A percentile compares a stretch with the other conserved stretches of the same genome.
Conservation (phyloP, 2,888 invertebrate species). For the Melinopterus prodromus region DNA sequence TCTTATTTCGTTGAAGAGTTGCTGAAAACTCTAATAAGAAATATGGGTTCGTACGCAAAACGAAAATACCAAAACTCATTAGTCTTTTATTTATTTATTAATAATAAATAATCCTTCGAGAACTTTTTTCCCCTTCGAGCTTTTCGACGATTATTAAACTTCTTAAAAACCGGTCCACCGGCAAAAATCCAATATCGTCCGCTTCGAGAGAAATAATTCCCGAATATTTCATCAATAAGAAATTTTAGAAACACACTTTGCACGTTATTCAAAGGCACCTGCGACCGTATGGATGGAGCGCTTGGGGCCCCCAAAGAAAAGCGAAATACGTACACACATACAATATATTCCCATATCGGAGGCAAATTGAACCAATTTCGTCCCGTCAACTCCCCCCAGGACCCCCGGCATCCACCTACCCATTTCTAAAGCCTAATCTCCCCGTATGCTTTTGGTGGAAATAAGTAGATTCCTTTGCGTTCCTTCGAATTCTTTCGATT, state of each 20-base stretch:
- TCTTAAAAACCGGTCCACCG: not conserved
- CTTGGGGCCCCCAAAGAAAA: slow-evolving; percentile 20
- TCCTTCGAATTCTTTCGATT: slow-evolving; percentile 22
- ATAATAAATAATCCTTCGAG: too few species aligned
- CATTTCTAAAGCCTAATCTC: slow-evolving; percentile 38
- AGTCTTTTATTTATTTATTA: too few species aligned
- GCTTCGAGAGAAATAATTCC: not conserved
- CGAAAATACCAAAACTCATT: too few species aligned
- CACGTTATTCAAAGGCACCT: not conserved
- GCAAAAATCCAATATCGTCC: not conserved
- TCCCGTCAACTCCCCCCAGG: slow-evolving; percentile 16
- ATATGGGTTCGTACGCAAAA: too few species aligned
- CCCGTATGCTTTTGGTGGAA: slow-evolving; percentile 24
- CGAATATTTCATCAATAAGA: slow-evolving; percentile 4
- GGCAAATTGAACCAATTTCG: slow-evolving; percentile 40
- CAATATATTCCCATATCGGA: slow-evolving; percentile 35
- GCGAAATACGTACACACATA: slow-evolving; percentile 24
- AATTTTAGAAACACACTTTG: slow-evolving; percentile 4
- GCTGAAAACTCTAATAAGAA: too few species aligned
- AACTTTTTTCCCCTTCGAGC: too few species aligned
- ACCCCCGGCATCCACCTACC: slow-evolving; percentile 15
- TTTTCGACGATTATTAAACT: too few species aligned
- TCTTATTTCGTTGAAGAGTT: too few species aligned
- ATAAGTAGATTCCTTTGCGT: slow-evolving; percentile 24
- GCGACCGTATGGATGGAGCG: not conserved